Evolutionary conservation across 2,113 vertebrate genomes (phyloP).

Genomic region (Echinops telfairi): DNA sequence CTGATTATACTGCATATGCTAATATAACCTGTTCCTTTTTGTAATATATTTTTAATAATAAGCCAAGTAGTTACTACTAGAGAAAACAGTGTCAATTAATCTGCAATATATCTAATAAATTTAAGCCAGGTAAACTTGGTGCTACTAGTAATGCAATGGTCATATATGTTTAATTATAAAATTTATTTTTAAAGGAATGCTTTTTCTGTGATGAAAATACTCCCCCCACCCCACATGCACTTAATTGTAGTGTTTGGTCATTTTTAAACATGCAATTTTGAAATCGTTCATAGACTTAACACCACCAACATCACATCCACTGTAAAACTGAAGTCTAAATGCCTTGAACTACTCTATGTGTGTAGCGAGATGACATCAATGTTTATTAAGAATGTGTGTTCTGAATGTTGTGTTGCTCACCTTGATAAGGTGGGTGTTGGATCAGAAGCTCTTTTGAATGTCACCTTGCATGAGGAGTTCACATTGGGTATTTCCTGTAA

Average conservation of each 20-base stretch:
- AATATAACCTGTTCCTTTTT: conserved; percentile 85
- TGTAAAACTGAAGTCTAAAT: background rate
- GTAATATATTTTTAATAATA: conserved; percentile 84
- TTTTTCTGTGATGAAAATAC: background rate
- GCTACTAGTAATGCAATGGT: background rate
- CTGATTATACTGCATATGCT: conserved; percentile 94
- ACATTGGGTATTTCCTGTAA: background rate
- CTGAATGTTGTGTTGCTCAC: conserved; percentile 11
- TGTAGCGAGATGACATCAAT: background rate
- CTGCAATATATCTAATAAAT: conserved; percentile 18
- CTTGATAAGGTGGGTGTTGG: background rate
- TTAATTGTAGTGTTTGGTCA: background rate
- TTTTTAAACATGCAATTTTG: background rate
- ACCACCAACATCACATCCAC: background rate
- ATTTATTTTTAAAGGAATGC: background rate
- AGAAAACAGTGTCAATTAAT: conserved; percentile 17
- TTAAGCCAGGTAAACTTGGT: background rate
- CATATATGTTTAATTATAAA: background rate
- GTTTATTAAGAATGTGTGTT: background rate
- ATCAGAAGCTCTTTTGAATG: conserved; percentile 47
- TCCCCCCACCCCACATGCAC: background rate
- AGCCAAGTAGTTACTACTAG: conserved; percentile 93
- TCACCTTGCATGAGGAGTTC: background rate
- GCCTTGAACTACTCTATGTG: background rate
- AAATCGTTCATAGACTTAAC: conserved; percentile 28